Base-by-base conservation (phyloP, 2,113 vertebrate species). In the Mus pahari region DNA sequence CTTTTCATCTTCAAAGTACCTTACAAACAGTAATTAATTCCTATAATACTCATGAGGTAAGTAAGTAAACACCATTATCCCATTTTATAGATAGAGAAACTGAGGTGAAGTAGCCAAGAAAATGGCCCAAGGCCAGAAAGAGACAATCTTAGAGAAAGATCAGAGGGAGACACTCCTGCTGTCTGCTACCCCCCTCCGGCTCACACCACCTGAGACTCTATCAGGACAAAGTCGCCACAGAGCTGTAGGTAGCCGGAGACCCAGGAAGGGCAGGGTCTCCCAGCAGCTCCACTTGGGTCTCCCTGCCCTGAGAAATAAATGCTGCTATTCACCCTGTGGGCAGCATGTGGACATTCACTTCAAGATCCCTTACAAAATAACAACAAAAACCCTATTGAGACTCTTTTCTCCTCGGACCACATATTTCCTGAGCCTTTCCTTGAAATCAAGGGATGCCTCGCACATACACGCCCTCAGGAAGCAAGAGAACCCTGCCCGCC, bases 381-480 rank as follows among this genome's bases (percentile, higher is more conserved):
- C 95, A 96, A 97, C 97, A 95, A 97, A 98, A 98, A 96, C 96
- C 94, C 96, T 96, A 98, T 94, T 97, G 91, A 98, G 97, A 92
- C 93, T 60, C 95, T 95, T 95, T 98, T 95, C 97, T 97, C 96
- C 96, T 96, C 5, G 19, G 3, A 90, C 93, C 91, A 95, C 70
- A 77, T 73, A 91, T 97, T 98, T 98, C 98, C 98, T 97, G 97
- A 98, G 90, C 70, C 77, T 96, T 98, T 94, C 97, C 97, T 96
- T 53, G 74, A 98, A 98, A 98, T 98, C 96, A 95, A 92, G 97
- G 79, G 0, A 0, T 90, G 97, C 84, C 55, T 96, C 66, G 92
- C 92, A 50, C 95, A 97, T 77, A 90, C 92, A 87, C 73, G 0
- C 98, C 98, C 96, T 97, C 96, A 94, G 97, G 97, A 98, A 98